A percentile compares a stretch with the other conserved stretches of the same genome.
phyloP scores from a whole-genome alignment of 1,140 invertebrate species.

The Diachasma alloeum region DNA sequence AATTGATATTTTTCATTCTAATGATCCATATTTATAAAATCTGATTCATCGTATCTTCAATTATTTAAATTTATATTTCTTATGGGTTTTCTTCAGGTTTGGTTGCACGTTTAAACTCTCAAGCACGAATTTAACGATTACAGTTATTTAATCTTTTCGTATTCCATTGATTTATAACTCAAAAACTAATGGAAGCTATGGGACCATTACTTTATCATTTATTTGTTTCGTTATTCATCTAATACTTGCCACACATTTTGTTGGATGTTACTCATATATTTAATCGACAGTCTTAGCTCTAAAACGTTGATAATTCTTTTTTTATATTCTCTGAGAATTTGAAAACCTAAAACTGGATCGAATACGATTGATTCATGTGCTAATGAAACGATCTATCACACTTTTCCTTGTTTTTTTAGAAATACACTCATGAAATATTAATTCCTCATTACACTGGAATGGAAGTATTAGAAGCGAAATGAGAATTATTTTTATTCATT shows the following conservation, averaged over 20 bases:
- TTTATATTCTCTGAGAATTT: background rate
- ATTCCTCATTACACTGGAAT: background rate
- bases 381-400: constrained; percentile 14
- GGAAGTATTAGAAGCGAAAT: background rate
- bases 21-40: constrained; percentile 7
- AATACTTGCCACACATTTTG: constrained; percentile 2
- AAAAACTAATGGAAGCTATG: constrained; percentile 1
- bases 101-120: constrained; percentile 4
- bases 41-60: background rate
- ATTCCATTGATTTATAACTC: background rate
- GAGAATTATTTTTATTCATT: background rate
- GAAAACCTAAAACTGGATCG: background rate
- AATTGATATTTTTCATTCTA: background rate
- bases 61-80: background rate
- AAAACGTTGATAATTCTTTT: background rate
- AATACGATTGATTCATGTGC: background rate
- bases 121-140: background rate
- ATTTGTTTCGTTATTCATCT: background rate
- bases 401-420: background rate
- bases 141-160: background rate
- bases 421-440: background rate
- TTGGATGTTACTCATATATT: background rate
- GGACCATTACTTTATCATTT: background rate
- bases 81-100: background rate
- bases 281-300: background rate